Evolutionary conservation across 2,888 invertebrate genomes (phyloP), one percentile per base, ranked within the genome.

Genomic region (Lasioglossum zephyrum): DNA sequence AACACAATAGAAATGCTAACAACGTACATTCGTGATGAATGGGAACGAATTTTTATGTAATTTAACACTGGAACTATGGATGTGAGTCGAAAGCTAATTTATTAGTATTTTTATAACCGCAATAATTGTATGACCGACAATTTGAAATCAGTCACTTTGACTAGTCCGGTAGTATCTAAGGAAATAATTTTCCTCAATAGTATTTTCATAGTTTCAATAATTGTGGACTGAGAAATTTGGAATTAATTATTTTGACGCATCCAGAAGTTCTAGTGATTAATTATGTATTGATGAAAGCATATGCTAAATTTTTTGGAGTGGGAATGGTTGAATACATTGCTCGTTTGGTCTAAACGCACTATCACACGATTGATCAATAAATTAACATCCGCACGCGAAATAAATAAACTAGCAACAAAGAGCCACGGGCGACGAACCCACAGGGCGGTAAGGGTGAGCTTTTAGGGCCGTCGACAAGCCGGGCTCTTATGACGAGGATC

Each of bases 371-470:
- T 31, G 9, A 53, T 82, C 39, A 79, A 89, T 84, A 84, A 88
- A 87, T 87, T 85, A 89, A 66, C 44, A 69, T 18, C 11, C 81
- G 26, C 44, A 26, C 79, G 73, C 69, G 49, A 53, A 84, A 88
- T 86, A 86, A 89, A 89, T 89, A 89, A 84, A 74, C 73, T 79
- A 74, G 60, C 22, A 16, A 0, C 44, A 72, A 26, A 75, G 53
- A 63, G 18, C 63, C 3, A 26, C 53, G 53, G 39, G 44, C 41
- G 49, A 74, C 77, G 26, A 66, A 18, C 5, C 36, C 66, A 36
- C 53, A 9, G 53, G 1, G n/a, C 53, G 53, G 9, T 4, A 60
- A 9, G 31, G 60, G 16, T 31, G 16, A 26, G 26, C 16, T 60
- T 60, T 26, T 13, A 13, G 60, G 47, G 41, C 31, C 22, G 39